A percentile compares a stretch with the other conserved stretches of the same genome.
Conservation (phyloP, 2,797 vertebrate genomes). For the Uromys caudimaculatus region DNA sequence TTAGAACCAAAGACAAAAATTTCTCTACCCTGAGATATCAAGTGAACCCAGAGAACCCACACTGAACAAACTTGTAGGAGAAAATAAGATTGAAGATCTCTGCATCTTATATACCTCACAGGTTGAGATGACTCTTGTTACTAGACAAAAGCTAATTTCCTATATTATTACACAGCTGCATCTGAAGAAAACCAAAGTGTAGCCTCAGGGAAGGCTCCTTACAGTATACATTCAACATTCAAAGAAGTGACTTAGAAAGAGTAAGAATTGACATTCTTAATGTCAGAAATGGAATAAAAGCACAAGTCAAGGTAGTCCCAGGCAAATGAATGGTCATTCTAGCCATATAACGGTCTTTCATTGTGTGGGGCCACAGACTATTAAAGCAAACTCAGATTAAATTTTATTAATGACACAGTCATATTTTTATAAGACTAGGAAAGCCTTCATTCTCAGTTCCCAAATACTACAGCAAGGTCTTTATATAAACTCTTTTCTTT, state of each 20-base stretch:
- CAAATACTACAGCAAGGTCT: background rate
- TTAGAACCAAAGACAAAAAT: background rate
- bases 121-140: background rate
- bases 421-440: background rate
- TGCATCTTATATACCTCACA: background rate
- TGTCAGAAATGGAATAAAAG: background rate
- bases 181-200: background rate
- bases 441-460: background rate
- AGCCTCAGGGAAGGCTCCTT: background rate
- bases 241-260: background rate
- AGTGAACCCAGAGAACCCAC: background rate
- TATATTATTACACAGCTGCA: background rate
- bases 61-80: background rate
- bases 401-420: background rate
- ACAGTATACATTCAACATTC: background rate
- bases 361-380: background rate
- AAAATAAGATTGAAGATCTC: background rate
- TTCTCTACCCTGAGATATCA: background rate
- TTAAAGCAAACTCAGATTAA: conserved; percentile 19
- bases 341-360: background rate
- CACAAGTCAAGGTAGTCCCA: background rate
- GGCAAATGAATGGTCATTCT: background rate
- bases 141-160: background rate
- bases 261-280: background rate
- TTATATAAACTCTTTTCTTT: background rate